Conservation (phyloP, 2,888 invertebrate genomes). For the Chloroclystis v-ata region DNA sequence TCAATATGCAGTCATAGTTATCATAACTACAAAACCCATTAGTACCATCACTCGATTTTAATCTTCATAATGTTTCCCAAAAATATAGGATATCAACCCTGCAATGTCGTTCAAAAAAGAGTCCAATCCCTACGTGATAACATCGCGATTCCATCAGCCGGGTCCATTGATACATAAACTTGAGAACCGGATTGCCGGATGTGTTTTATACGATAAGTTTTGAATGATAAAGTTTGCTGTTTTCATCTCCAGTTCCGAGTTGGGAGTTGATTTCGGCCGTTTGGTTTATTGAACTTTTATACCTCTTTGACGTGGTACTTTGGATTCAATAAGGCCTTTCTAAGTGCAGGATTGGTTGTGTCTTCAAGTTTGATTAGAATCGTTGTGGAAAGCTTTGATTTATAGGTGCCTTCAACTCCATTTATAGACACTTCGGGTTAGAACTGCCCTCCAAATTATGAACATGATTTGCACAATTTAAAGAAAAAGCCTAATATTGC, state of each 20-base stretch:
- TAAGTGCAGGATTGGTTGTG: too few relatives aligned
- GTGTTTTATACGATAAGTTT: conserved; percentile 43
- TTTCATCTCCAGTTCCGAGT: conserved; percentile 20
- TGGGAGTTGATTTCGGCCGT: conserved; percentile 13
- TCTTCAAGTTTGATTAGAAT: too few relatives aligned
- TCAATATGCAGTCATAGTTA: too few relatives aligned
- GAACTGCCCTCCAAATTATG: too few relatives aligned
- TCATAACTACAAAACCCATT: too few relatives aligned
- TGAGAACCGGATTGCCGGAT: conserved; percentile 31
- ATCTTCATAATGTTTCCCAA: too few relatives aligned
- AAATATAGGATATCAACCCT: not conserved
- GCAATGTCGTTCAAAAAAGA: not conserved
- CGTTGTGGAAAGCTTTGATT: too few relatives aligned
- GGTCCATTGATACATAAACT: not conserved
- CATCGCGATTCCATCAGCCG: not conserved
- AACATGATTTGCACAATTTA: too few relatives aligned
- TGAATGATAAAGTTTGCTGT: conserved; percentile 29
- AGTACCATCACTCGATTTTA: too few relatives aligned
- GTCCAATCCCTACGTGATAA: not conserved
- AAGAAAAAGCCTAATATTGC: too few relatives aligned
- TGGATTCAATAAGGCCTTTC: conserved; percentile 5
- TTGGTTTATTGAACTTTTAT: conserved; percentile 23
- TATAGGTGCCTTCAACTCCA: too few relatives aligned
- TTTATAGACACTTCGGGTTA: too few relatives aligned
- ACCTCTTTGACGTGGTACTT: conserved; percentile 14